A percentile compares a stretch with the other conserved stretches of the same genome.
These are phyloP conservation scores for Clunio marinus DNA, from an alignment of 2,888 invertebrate genomes.

Conservation along the genomic window DNA sequence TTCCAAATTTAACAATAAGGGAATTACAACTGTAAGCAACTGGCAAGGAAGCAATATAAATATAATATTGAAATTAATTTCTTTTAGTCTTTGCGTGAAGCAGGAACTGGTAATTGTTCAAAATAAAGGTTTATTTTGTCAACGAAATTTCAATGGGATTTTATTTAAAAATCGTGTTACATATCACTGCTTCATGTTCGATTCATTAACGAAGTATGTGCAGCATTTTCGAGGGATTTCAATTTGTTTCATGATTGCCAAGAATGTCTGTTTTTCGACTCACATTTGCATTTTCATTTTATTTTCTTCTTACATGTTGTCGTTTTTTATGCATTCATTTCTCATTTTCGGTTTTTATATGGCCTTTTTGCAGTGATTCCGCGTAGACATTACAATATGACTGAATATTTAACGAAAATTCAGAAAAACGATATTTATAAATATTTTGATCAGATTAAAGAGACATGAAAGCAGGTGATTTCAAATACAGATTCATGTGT, in stretches of 20 bases:
- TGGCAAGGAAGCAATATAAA: too few relatives aligned
- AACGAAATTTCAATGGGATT: conserved; percentile 23
- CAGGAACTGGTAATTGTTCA: background rate
- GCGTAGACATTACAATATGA: background rate
- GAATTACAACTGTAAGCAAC: too few relatives aligned
- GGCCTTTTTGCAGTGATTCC: background rate
- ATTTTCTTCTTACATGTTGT: background rate
- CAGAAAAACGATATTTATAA: conserved; percentile 19
- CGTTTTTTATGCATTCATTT: background rate
- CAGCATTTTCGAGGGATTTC: conserved; percentile 38
- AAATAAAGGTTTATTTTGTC: conserved; percentile 29
- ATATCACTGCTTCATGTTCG: conserved; percentile 36
- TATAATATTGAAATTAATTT: too few relatives aligned
- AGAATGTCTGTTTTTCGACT: conserved; percentile 33
- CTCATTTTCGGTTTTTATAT: background rate
- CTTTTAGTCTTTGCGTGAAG: conserved; percentile 14
- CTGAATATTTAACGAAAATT: background rate
- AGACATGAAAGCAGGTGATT: conserved; percentile 35
- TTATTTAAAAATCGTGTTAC: conserved; percentile 33
- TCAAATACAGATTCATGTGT: conserved; percentile 7
- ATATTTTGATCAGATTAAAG: conserved; percentile 36
- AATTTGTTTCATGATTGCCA: conserved; percentile 39
- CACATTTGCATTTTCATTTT: conserved; percentile 32
- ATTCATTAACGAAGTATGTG: conserved; percentile 38
- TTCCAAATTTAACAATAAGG: too few relatives aligned